Evolutionary conservation across 1,140 invertebrate genomes (phyloP), one percentile per base, ranked within the genome.

Genomic region (Catajapyx aquilonaris): DNA sequence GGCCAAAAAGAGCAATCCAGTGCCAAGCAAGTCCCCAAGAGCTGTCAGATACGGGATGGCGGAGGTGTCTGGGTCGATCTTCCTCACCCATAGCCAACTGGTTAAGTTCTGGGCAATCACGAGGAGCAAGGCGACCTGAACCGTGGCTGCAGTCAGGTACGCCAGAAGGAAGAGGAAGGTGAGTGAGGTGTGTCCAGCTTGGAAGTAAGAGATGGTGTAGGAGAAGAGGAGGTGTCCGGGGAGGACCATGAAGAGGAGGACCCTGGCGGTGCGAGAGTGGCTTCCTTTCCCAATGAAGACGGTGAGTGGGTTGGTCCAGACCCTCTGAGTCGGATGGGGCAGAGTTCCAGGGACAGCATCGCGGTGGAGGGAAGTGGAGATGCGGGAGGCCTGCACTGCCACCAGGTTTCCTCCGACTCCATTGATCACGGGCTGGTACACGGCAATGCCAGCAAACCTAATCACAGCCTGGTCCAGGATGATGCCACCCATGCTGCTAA

Each of bases 331-430:
- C 13, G 23, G 13, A 28, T 7, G 23, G 23, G 83, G 80, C 35
- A 91, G 61, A 37, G 73, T 62, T 31, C 83, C 83, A 41, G 74
- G 69, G 20, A 77, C 62, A 13, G 76, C 73, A 13, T 74, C 75
- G 52, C 78, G 69, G 56, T 96, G 90, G 20, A 95, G 65, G 57
- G 79, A 76, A 1, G 91, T 96, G 10, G 90, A 90, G 45, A 96
- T 76, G 50, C 88, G 70, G 46, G 83, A 90, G 1, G 88, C 81
- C 60, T 94, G 88, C n/a, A 97, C 86, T 19, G 88, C 93, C 1
- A 91, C 91, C 46, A 97, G 61, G 60, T 97, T 97, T 5, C 91
- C 91, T 31, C 91, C 91, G 46, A 96, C 90, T 10, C 91, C 85
- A 49, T 90, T 90, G 31, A 91, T 83, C 16, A 91, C 87, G 0